A percentile compares a stretch with the other conserved stretches of the same genome.
Conservation (phyloP, 92 coral and sea anemone species). For the Umimayanthus kanabou region DNA sequence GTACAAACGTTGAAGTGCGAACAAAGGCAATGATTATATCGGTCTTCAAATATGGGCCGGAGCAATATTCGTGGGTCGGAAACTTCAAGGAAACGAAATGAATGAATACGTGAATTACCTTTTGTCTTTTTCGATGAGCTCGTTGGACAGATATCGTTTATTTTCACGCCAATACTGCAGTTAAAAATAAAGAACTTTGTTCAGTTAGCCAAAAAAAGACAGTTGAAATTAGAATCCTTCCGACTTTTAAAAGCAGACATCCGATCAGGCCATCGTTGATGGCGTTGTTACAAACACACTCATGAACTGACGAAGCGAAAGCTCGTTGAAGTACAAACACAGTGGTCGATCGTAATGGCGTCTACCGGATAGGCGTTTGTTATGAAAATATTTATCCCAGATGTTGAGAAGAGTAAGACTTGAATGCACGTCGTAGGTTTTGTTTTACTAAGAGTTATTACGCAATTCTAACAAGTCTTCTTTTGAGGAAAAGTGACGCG, state of each 20-base stretch:
- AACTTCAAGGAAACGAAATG: constrained; percentile 20
- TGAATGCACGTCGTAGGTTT: not conserved
- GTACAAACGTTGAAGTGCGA: constrained; percentile 33
- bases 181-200: constrained; percentile 10
- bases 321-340: constrained; percentile 12
- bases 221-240: not conserved
- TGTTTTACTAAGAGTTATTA: not conserved
- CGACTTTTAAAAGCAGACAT: constrained; percentile 1
- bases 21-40: constrained; percentile 38
- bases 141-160: not conserved
- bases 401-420: not conserved
- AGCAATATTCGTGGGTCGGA: constrained; percentile 30
- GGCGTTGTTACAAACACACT: not conserved
- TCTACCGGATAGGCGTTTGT: constrained; percentile 9
- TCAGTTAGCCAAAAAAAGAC: not conserved
- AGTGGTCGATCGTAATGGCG: not conserved
- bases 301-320: not conserved
- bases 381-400: not conserved
- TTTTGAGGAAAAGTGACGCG: not conserved
- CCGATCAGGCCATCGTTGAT: not conserved
- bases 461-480: not conserved
- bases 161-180: constrained; percentile 16
- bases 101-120: constrained; percentile 17
- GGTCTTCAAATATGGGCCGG: constrained; percentile 31
- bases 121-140: constrained; percentile 11